phyloP scores from a whole-genome alignment of 2,888 invertebrate species.

The Tuta absoluta region DNA sequence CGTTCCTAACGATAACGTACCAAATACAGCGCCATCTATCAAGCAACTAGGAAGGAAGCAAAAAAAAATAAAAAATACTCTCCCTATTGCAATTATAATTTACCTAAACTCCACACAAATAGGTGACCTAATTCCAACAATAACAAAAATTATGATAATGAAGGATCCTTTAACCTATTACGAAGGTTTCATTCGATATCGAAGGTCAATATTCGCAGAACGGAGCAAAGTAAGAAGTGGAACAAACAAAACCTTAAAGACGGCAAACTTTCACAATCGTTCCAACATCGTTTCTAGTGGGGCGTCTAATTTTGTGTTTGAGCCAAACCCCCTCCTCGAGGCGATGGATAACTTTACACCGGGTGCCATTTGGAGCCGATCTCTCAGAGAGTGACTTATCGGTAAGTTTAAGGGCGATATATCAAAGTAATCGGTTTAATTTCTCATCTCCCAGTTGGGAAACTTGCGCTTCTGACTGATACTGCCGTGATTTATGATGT shows the following conservation, averaged over 20 bases:
- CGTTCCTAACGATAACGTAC: no score
- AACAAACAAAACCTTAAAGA: conserved; percentile 30
- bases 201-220: conserved; percentile 1
- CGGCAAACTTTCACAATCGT: conserved; percentile 34
- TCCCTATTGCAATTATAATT: neutral
- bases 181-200: neutral
- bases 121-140: no score
- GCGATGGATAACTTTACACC: conserved; percentile 75
- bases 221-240: conserved; percentile 1
- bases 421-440: conserved; percentile 81
- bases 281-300: conserved; percentile 42
- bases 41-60: no score
- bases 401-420: conserved; percentile 77
- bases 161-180: neutral
- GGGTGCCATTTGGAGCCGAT: conserved; percentile 75
- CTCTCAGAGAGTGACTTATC: conserved; percentile 75
- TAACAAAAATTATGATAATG: neutral
- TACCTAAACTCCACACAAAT: neutral
- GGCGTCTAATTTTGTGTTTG: conserved; percentile 54
- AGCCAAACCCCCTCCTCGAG: conserved; percentile 51
- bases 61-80: no score
- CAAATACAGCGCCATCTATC: no score
- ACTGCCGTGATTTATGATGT: conserved; percentile 56
- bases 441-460: conserved; percentile 76
- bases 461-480: conserved; percentile 69